phyloP scores from a whole-genome alignment of 2,888 invertebrate species.

The Dolichopus griseipennis region DNA sequence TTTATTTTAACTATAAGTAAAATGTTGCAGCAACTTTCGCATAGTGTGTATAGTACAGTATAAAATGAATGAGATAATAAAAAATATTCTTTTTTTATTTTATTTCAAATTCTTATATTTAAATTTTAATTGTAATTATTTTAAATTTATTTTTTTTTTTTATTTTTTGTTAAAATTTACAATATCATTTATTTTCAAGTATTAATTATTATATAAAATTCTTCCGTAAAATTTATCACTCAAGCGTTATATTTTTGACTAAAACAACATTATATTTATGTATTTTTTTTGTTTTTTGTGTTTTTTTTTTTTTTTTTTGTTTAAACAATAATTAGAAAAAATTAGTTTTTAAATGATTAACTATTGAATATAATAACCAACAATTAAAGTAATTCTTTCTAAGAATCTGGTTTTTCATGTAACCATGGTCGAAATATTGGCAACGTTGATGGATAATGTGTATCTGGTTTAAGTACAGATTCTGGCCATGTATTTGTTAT shows the following conservation, averaged over 20 bases:
- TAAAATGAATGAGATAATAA: too few relatives aligned
- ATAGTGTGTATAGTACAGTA: too few relatives aligned
- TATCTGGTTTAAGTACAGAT: conserved; percentile 63
- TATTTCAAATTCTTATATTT: too few relatives aligned
- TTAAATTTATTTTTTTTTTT: too few relatives aligned
- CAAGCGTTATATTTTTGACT: conserved; percentile 2
- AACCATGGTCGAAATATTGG: conserved; percentile 88
- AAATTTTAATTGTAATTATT: too few relatives aligned
- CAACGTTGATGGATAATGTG: conserved; percentile 86
- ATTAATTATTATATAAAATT: too few relatives aligned
- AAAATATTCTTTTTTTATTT: too few relatives aligned
- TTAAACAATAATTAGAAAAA: background rate
- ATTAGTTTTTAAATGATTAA: background rate
- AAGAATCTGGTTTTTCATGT: conserved; percentile 51
- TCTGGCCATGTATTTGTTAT: conserved; percentile 50
- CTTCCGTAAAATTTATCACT: background rate
- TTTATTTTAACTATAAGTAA: too few relatives aligned
- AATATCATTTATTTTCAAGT: too few relatives aligned
- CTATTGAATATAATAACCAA: background rate
- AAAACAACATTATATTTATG: background rate
- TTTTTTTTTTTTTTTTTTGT: background rate
- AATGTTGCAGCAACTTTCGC: too few relatives aligned
- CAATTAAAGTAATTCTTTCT: background rate
- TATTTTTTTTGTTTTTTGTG: background rate
- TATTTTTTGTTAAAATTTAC: too few relatives aligned